A percentile compares a stretch with the other conserved stretches of the same genome.
These are phyloP conservation scores for Atrina japonica DNA, from an alignment of 2,888 invertebrate species.

Conservation along the genomic window DNA sequence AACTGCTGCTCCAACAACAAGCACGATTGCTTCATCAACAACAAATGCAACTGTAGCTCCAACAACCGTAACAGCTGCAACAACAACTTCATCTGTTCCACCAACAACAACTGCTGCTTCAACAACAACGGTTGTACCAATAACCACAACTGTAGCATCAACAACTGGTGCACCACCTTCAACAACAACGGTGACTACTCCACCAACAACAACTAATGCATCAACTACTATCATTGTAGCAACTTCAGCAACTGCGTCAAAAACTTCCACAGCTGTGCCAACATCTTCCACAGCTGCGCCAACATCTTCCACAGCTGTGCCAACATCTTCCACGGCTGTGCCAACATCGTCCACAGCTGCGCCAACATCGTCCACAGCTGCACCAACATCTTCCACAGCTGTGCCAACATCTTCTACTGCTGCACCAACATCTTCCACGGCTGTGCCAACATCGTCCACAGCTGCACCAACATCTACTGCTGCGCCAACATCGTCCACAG, in stretches of 20 bases:
- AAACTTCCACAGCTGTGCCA: slow-evolving; percentile 8
- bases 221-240: background rate
- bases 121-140: slow-evolving; percentile 8
- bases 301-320: background rate
- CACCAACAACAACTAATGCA: slow-evolving; percentile 12
- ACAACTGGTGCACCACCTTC: slow-evolving; percentile 1
- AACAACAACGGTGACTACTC: background rate
- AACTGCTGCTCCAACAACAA: slow-evolving; percentile 17
- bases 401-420: slow-evolving; percentile 9
- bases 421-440: slow-evolving; percentile 15
- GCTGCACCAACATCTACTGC: slow-evolving; percentile 14
- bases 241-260: slow-evolving; percentile 22
- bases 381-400: slow-evolving; percentile 13
- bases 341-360: slow-evolving; percentile 10
- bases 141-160: slow-evolving; percentile 2
- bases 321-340: background rate
- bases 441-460: slow-evolving; percentile 16
- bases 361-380: background rate
- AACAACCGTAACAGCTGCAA: background rate
- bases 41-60: slow-evolving; percentile 9
- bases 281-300: slow-evolving; percentile 1
- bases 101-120: slow-evolving; percentile 6
- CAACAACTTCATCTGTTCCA: slow-evolving; percentile 10
- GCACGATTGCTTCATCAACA: background rate
- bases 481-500: slow-evolving; percentile 17